Conservation (phyloP, 2,888 invertebrate species). For the Lepetodrilus schrolli region DNA sequence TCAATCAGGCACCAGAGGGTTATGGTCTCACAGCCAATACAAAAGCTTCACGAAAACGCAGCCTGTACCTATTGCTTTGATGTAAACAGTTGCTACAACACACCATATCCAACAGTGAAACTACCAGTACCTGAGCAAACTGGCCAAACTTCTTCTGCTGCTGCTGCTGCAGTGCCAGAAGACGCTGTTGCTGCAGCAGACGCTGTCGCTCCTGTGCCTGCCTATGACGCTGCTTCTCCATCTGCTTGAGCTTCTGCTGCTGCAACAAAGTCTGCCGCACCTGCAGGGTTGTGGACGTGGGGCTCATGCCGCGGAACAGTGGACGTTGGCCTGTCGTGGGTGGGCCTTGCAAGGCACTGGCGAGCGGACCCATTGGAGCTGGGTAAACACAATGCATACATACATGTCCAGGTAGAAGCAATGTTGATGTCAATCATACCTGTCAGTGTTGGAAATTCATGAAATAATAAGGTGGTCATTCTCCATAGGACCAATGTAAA, state of each 20-base stretch:
- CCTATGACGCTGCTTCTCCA: conserved; percentile 52
- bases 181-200: conserved; percentile 50
- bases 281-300: conserved; percentile 60
- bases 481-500: no score
- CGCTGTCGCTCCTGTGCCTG: conserved; percentile 59
- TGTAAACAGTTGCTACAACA: no score
- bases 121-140: conserved; percentile 45
- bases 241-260: conserved; percentile 74
- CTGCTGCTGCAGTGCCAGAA: conserved; percentile 51
- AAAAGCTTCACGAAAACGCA: background rate
- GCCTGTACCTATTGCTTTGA: no score
- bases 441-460: no score
- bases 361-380: conserved; percentile 45
- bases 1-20: no score
- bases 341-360: conserved; percentile 50
- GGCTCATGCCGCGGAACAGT: conserved; percentile 46
- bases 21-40: background rate
- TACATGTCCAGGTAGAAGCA: no score
- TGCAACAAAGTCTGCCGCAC: conserved; percentile 71
- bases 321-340: conserved; percentile 45
- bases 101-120: background rate
- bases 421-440: no score
- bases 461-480: no score
- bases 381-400: no score
- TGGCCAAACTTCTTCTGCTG: conserved; percentile 51